Percentiles rank a stretch among this genome's conserved stretches.
Conservation (phyloP, 2,888 invertebrate species). For the Neoascia interrupta region DNA sequence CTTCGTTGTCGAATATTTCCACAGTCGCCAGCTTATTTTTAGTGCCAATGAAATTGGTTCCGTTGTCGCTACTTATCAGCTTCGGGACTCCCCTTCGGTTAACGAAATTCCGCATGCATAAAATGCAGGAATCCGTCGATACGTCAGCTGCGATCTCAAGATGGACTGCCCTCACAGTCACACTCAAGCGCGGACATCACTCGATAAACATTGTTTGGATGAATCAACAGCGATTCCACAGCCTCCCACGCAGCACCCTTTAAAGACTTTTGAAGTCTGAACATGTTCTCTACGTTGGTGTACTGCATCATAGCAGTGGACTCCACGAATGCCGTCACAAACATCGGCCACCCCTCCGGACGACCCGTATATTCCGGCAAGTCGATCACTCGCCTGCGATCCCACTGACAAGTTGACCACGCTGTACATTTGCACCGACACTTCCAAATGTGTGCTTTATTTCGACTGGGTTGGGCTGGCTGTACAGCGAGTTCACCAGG, state of each 20-base stretch:
- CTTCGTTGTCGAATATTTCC: conserved; percentile 15
- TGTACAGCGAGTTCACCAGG: too few species aligned
- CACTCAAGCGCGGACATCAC: conserved; percentile 25
- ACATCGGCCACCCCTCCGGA: too few species aligned
- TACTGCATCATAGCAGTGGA: conserved; percentile 14
- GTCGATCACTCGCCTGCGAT: too few species aligned
- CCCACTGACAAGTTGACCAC: too few species aligned
- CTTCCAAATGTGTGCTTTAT: too few species aligned
- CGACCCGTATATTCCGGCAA: too few species aligned
- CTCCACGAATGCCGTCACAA: conserved; percentile 26
- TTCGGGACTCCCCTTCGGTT: conserved; percentile 24
- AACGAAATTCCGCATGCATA: conserved; percentile 46
- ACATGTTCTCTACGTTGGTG: conserved; percentile 26
- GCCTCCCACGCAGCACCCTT: too few species aligned
- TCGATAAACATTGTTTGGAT: conserved; percentile 21
- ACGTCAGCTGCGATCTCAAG: conserved; percentile 35
- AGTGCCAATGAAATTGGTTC: conserved; percentile 46
- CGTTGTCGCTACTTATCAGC: conserved; percentile 37
- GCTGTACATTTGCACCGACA: too few species aligned
- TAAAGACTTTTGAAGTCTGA: too few species aligned
- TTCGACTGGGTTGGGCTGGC: too few species aligned
- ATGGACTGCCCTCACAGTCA: conserved; percentile 36
- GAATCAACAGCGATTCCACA: conserved; percentile 37
- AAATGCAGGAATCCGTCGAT: conserved; percentile 37
- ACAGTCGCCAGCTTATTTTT: conserved; percentile 19